Evolutionary conservation across 2,888 invertebrate genomes (phyloP), one percentile per base, ranked within the genome.

Genomic region (Agriopis marginaria): DNA sequence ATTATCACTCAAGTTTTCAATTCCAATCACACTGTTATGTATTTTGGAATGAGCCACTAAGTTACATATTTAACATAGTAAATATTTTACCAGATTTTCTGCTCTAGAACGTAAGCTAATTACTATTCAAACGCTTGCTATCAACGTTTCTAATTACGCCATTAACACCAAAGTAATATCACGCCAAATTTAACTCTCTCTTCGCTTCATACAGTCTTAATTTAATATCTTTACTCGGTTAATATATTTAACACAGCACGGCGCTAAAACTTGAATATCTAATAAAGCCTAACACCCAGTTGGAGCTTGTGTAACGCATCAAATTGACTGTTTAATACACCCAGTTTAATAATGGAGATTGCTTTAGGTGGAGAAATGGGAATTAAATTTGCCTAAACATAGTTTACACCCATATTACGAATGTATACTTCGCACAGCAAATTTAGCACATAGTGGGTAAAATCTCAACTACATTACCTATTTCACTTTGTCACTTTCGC

Each of bases 221-320:
- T 61, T 63, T 64, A 45, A 60, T 61, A 68, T 40, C 23, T 60
- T 63, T 40, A 40, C 58, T 44, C 5, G 49, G 47, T 70, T 72
- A 72, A 75, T 74, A 72, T 69, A 68, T 66, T 72, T 51, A 68
- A 66, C 69, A 62, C 72, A 68, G 72, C 67, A 59, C 63, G 71
- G 71, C 71, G 72, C 66, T 71, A 66, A 64, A 65, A 71, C 69
- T 72, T 71, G 63, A 71, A 71, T 62, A 72, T 70, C 64, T 73
- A 74, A 75, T 72, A 74, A 69, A 69, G 68, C 14, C 63, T 54
- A 58, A 55, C 58, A 49, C 45, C 61, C 51, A 23, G 59, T 55
- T 17, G 12, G 32, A 54, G 53, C 68, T 60, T 7, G 47, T 60
- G 49, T 40, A 59, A 60, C 60, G 55, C 68, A 64, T 63, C 42